Base-by-base conservation (phyloP, 2,888 invertebrate species). In the Thymelicus lineola region DNA sequence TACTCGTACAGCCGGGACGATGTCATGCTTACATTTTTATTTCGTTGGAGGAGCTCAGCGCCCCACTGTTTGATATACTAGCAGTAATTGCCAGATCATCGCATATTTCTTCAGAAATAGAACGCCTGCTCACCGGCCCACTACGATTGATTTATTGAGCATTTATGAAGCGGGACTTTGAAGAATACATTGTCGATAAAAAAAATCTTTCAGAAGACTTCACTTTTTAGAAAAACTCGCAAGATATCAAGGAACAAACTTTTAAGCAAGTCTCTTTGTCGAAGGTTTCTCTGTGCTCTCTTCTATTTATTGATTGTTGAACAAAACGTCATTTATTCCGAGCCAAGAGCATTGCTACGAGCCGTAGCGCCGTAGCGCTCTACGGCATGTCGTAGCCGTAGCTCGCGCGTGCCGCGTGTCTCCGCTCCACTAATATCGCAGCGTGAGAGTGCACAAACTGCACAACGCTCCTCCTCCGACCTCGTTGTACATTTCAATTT, bases 1-100 rank as follows among this genome's bases (percentile, higher is more conserved):
- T 66, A 9, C 14, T 2, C 55, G n/a, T n/a, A n/a, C n/a, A n/a
- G n/a, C 36, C 66, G 59, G 50, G 15, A 50, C 36, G 48, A 48
- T n/a, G 64, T 60, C 53, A 60, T 42, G 59, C 66, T 67, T 67
- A 60, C 59, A 60, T 67, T 67, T 55, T 67, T 67, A 66, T 66
- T 50, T 48, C n/a, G 50, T 20, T 59, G 6, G 36, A 66, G 59
- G 50, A 53, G 53, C 59, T 60, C 9, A 46, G 48, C 59, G 65
- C 48, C 66, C 66, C 59, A 59, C 58, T 66, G 66, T 50, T 50
- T 63, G 63, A 63, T 53, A 15, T 63, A 63, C 63, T 50, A 10
- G 38, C 53, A 38, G n/a, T 59, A 20, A 20, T 42, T 42, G 42
- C 12, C 9, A 12, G 42, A 20, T 53, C 20, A 20, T 53, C 12